Evolutionary conservation across 2,888 invertebrate genomes (phyloP).

Genomic region (Rhabditophanes sp.): DNA sequence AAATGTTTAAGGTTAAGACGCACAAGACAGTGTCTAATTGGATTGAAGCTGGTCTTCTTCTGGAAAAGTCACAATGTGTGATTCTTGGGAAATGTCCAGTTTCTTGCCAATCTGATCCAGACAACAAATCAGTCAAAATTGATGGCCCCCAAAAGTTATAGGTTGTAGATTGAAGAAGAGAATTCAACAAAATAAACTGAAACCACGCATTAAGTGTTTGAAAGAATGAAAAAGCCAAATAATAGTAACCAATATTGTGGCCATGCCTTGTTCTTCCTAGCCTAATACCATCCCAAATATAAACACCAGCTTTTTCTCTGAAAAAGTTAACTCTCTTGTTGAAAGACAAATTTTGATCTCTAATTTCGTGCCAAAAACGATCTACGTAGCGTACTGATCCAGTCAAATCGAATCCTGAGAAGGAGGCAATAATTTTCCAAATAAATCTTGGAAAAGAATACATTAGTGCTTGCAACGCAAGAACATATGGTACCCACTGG

Average conservation of each 20-base stretch:
- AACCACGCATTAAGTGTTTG: slow-evolving; percentile 29
- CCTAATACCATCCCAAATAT: slow-evolving; percentile 40
- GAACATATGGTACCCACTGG: slow-evolving; percentile 42
- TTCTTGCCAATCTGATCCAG: slow-evolving; percentile 35
- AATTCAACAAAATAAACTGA: slow-evolving; percentile 32
- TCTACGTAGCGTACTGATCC: slow-evolving; percentile 30
- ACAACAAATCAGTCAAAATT: slow-evolving; percentile 27
- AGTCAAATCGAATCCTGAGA: slow-evolving; percentile 31
- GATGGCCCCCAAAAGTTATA: slow-evolving; percentile 33
- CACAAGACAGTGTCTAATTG: slow-evolving; percentile 41
- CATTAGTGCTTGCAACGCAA: slow-evolving; percentile 38
- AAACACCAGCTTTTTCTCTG: slow-evolving; percentile 30
- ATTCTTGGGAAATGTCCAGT: slow-evolving; percentile 41
- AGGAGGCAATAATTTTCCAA: slow-evolving; percentile 31
- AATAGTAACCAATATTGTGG: slow-evolving; percentile 25
- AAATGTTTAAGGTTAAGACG: slow-evolving; percentile 41
- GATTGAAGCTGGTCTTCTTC: slow-evolving; percentile 28
- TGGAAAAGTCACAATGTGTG: slow-evolving; percentile 40
- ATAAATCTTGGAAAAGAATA: slow-evolving; percentile 40
- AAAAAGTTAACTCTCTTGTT: no score
- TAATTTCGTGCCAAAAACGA: slow-evolving; percentile 22
- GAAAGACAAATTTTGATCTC: slow-evolving; percentile 12
- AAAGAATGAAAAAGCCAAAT: slow-evolving; percentile 25
- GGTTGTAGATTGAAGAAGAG: slow-evolving; percentile 27
- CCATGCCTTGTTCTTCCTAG: slow-evolving; percentile 24